A percentile compares a stretch with the other conserved stretches of the same genome.
Conservation (phyloP, 2,113 vertebrate species). For the Gymnorhina tibicen region DNA sequence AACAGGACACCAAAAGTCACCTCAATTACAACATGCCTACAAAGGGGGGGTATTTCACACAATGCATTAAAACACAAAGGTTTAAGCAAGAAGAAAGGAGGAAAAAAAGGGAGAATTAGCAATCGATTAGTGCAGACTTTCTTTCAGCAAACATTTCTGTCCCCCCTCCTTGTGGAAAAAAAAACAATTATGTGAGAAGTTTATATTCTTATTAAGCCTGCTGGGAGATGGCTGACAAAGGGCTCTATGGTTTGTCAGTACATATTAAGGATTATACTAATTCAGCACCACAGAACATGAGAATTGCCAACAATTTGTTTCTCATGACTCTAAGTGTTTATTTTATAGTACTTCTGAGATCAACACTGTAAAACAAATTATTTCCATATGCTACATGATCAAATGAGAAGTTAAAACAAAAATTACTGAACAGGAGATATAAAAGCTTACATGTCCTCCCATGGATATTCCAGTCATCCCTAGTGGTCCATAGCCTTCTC, state of each 20-base stretch:
- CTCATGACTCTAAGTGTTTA: neutral
- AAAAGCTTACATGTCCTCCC: slow-evolving; percentile 93
- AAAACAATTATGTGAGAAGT: neutral
- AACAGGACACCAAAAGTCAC: neutral
- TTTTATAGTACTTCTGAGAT: neutral
- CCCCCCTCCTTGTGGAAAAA: neutral
- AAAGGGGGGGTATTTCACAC: neutral
- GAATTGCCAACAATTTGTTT: neutral
- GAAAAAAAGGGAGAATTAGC: neutral
- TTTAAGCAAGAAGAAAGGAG: neutral
- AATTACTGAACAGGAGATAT: slow-evolving; percentile 32
- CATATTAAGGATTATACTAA: neutral
- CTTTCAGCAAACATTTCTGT: neutral
- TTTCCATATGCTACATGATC: neutral
- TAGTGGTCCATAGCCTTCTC: slow-evolving; percentile 93
- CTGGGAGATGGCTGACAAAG: neutral
- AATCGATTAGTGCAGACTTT: neutral
- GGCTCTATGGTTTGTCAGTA: neutral
- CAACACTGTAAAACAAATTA: neutral
- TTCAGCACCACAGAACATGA: neutral
- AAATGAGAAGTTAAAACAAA: neutral
- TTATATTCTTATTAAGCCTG: neutral
- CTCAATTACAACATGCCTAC: neutral
- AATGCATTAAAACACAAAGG: neutral
- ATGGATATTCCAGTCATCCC: slow-evolving; percentile 99